Conservation (phyloP, 2,797 vertebrate species). For the Rhadinocentrus ornatus region DNA sequence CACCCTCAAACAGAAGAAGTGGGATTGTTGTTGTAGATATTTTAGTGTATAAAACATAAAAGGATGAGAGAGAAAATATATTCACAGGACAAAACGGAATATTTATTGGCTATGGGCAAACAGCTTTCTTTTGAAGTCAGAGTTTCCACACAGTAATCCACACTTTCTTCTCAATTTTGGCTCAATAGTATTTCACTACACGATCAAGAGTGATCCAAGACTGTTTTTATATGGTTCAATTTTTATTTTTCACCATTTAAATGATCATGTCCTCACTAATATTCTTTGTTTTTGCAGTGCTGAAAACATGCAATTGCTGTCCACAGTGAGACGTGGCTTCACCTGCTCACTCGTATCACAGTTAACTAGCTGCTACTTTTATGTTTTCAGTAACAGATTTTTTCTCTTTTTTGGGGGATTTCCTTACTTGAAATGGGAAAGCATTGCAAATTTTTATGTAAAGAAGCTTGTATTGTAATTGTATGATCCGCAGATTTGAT, state of each 20-base stretch:
- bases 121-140: slow-evolving; percentile 33
- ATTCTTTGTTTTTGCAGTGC: not conserved
- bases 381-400: slow-evolving; percentile 7
- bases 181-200: slow-evolving; percentile 3
- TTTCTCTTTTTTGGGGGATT: no score
- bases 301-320: not conserved
- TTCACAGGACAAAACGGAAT: slow-evolving; percentile 36
- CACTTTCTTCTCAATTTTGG: not conserved
- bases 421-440: not conserved
- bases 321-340: not conserved
- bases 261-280: slow-evolving; percentile 4
- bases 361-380: slow-evolving; percentile 4
- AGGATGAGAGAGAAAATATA: slow-evolving; percentile 24
- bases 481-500: not conserved
- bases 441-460: not conserved
- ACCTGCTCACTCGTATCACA: slow-evolving; percentile 10
- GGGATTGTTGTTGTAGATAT: slow-evolving; percentile 61
- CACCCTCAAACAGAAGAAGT: slow-evolving; percentile 50
- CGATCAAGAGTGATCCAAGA: not conserved
- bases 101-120: slow-evolving; percentile 19
- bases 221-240: not conserved
- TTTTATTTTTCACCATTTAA: slow-evolving; percentile 1
- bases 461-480: not conserved
- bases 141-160: not conserved
- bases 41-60: slow-evolving; percentile 37